A percentile compares a stretch with the other conserved stretches of the same genome.
Conservation (phyloP, 30 jellyfish, hydroid and myxozoan species). For the Pelagia noctiluca region DNA sequence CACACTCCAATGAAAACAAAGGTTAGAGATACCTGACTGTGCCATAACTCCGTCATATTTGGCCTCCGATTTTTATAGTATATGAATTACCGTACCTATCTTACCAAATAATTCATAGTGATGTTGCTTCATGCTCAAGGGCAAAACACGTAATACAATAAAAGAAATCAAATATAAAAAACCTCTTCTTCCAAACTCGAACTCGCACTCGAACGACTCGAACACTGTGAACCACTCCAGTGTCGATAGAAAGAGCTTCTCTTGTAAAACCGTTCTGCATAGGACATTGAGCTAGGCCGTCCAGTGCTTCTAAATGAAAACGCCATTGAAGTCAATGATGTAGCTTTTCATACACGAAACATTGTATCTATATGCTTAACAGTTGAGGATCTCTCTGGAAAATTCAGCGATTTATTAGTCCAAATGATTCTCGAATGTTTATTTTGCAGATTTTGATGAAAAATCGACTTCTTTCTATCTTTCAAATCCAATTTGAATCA, state of each 20-base stretch:
- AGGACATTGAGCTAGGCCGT: conserved; percentile 24
- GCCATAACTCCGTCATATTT: not conserved
- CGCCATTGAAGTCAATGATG: not conserved
- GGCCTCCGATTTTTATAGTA: too few relatives aligned
- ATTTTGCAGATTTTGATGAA: not conserved
- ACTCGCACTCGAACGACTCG: conserved; percentile 35
- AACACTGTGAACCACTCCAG: conserved; percentile 53
- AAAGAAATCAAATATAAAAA: not conserved
- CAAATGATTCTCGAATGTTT: not conserved
- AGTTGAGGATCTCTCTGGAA: not conserved
- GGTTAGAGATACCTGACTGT: not conserved
- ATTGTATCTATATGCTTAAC: conserved; percentile 19
- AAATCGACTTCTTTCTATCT: not conserved
- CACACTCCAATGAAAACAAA: not conserved
- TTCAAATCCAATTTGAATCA: too few relatives aligned
- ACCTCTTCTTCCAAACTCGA: conserved; percentile 42
- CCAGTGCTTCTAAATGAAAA: not conserved
- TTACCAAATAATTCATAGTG: too few relatives aligned
- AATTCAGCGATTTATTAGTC: not conserved
- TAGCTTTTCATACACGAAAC: conserved; percentile 6
- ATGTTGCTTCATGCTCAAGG: not conserved
- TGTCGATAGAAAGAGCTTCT: conserved; percentile 68
- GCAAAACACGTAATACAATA: not conserved
- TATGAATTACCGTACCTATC: too few relatives aligned
- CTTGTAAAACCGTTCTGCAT: conserved; percentile 62